phyloP scores from a whole-genome alignment of 1,140 invertebrate genomes.

The Brachionus rotundiformis region DNA sequence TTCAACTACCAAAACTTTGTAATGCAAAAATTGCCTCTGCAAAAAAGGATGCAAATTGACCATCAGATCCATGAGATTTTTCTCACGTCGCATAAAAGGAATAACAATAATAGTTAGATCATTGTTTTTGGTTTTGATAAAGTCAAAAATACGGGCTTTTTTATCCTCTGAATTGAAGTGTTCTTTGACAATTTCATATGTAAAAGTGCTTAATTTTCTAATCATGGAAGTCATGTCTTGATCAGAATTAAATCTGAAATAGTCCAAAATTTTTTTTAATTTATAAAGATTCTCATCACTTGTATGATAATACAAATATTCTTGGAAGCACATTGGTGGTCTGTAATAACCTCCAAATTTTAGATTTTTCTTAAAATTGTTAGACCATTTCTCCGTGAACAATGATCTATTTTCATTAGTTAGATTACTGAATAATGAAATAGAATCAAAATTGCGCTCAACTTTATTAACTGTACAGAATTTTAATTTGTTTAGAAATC shows the following conservation, averaged over 20 bases:
- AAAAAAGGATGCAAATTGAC: slow-evolving; percentile 86
- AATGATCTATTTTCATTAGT: neutral
- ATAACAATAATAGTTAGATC: slow-evolving; percentile 70
- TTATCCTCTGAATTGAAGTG: neutral
- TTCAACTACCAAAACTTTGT: slow-evolving; percentile 85
- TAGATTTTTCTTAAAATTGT: neutral
- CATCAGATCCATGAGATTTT: slow-evolving; percentile 77
- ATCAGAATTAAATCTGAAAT: neutral
- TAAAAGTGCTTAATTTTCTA: neutral
- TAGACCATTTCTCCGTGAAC: neutral
- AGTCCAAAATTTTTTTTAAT: neutral
- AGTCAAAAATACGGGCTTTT: neutral
- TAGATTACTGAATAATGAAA: neutral
- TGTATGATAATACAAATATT: slow-evolving; percentile 39
- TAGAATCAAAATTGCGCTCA: neutral
- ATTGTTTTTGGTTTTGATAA: neutral
- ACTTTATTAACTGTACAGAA: slow-evolving; percentile 19
- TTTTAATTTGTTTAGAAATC: slow-evolving; percentile 33
- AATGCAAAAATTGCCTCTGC: slow-evolving; percentile 80
- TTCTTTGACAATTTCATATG: neutral
- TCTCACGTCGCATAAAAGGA: slow-evolving; percentile 79
- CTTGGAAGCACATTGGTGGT: slow-evolving; percentile 26
- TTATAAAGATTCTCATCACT: neutral
- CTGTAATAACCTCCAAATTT: slow-evolving; percentile 9
- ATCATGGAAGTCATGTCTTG: neutral